Conservation (phyloP, 2,888 invertebrate species). For the Tortrix viridana region DNA sequence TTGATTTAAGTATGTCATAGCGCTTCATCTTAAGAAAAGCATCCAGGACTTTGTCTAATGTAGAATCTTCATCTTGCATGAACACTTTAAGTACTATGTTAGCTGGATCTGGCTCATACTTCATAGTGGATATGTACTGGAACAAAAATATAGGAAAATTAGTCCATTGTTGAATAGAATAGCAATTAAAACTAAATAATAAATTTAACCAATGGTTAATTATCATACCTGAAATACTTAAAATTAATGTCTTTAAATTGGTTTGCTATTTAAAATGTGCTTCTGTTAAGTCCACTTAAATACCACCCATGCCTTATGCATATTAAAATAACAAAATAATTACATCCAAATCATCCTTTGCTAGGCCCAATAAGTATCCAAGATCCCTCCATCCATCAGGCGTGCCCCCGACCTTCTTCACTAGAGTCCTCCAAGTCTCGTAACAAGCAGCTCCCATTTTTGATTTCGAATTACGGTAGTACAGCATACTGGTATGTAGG, state of each 20-base stretch:
- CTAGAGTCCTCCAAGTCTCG: constrained; percentile 69
- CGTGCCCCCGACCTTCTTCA: constrained; percentile 71
- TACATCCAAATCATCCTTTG: constrained; percentile 72
- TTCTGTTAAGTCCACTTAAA: too few species aligned
- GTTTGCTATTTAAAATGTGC: too few species aligned
- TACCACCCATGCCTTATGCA: not conserved
- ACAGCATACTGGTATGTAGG: constrained; percentile 70
- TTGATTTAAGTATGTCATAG: constrained; percentile 79
- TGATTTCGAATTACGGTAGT: constrained; percentile 69
- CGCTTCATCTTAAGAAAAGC: constrained; percentile 77
- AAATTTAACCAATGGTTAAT: too few species aligned
- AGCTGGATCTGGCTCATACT: constrained; percentile 81
- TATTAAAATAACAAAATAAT: constrained; percentile 46
- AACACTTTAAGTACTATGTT: constrained; percentile 81
- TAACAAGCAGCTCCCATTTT: constrained; percentile 68
- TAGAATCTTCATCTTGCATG: constrained; percentile 78
- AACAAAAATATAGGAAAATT: constrained; percentile 47
- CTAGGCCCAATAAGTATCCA: constrained; percentile 65
- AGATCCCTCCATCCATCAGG: constrained; percentile 73
- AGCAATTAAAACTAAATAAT: too few species aligned
- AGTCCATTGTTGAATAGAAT: too few species aligned
- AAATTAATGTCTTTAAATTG: too few species aligned
- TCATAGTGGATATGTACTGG: constrained; percentile 81
- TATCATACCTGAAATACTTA: too few species aligned
- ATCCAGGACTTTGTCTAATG: constrained; percentile 79